Percentiles rank a stretch among this genome's conserved stretches.
These are phyloP conservation scores for Venustoraphidia nigricollis DNA, from an alignment of 2,888 invertebrate species.

Conservation along the genomic window DNA sequence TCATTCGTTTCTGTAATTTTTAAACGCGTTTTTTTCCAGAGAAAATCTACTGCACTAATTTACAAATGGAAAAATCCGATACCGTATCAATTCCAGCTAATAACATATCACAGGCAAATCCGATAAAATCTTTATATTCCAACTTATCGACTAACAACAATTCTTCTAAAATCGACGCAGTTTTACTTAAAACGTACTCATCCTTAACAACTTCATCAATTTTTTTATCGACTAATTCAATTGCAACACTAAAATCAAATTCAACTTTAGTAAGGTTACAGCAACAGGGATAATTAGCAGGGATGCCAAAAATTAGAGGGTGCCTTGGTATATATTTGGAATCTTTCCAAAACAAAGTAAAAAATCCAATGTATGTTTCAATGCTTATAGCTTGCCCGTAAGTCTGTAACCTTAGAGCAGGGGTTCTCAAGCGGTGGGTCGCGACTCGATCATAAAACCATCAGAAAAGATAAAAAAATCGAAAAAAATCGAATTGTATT, in stretches of 20 bases:
- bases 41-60: neutral
- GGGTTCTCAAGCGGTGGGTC: too few relatives aligned
- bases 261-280: neutral
- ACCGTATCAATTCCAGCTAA: conserved; percentile 80
- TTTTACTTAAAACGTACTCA: neutral
- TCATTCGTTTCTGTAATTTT: neutral
- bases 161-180: conserved; percentile 23
- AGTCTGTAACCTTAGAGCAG: too few relatives aligned
- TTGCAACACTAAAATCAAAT: conserved; percentile 37
- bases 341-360: too few relatives aligned
- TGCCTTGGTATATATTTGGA: too few relatives aligned
- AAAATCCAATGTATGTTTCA: too few relatives aligned
- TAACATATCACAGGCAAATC: conserved; percentile 69
- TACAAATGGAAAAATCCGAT: conserved; percentile 15
- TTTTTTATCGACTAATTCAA: conserved; percentile 43
- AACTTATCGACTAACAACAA: conserved; percentile 54
- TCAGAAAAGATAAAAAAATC: too few relatives aligned
- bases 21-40: neutral
- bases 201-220: neutral
- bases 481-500: too few relatives aligned
- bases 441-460: too few relatives aligned
- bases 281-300: too few relatives aligned
- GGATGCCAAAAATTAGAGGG: too few relatives aligned
- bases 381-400: too few relatives aligned
- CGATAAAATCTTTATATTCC: conserved; percentile 64